Evolutionary conservation across 2,888 invertebrate species (phyloP).

Genomic region (Mesorhabditis sp.): DNA sequence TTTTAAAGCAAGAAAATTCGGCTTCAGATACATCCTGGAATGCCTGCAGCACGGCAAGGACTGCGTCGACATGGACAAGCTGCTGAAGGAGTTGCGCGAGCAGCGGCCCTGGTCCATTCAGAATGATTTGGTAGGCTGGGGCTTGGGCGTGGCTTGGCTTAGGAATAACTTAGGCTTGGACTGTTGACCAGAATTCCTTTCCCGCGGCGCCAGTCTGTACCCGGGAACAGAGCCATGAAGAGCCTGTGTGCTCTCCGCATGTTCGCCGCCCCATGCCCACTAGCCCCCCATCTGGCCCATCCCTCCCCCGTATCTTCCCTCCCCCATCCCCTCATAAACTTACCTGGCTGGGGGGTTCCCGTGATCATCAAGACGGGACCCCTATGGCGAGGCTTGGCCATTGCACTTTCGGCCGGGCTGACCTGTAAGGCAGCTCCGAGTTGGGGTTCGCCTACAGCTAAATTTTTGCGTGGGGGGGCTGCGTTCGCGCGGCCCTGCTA

Average conservation of each 20-base stretch:
- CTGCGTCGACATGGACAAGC: slow-evolving; percentile 16
- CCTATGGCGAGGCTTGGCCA: no score
- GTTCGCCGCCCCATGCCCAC: slow-evolving; percentile 3
- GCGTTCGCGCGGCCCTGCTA: no score
- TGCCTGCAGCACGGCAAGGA: slow-evolving; percentile 20
- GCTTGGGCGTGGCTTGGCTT: background rate
- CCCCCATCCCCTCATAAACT: slow-evolving; percentile 14
- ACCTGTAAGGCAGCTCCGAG: no score
- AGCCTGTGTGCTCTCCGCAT: background rate
- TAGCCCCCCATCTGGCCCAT: background rate
- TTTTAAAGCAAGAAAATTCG: background rate
- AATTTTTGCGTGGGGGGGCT: no score
- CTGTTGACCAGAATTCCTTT: no score
- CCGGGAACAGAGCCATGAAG: no score
- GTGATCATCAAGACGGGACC: no score
- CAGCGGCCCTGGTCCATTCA: slow-evolving; percentile 27
- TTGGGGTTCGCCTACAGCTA: no score
- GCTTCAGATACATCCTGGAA: slow-evolving; percentile 9
- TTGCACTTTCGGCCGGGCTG: no score
- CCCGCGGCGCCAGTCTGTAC: no score
- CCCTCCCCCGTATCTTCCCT: background rate
- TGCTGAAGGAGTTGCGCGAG: slow-evolving; percentile 22
- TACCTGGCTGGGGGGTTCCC: background rate
- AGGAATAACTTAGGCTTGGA: no score
- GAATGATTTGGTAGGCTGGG: slow-evolving; percentile 18